Percentiles rank a stretch among this genome's conserved stretches.
Conservation (phyloP, 2,888 invertebrate species). For the Drosophila paucipuncta region DNA sequence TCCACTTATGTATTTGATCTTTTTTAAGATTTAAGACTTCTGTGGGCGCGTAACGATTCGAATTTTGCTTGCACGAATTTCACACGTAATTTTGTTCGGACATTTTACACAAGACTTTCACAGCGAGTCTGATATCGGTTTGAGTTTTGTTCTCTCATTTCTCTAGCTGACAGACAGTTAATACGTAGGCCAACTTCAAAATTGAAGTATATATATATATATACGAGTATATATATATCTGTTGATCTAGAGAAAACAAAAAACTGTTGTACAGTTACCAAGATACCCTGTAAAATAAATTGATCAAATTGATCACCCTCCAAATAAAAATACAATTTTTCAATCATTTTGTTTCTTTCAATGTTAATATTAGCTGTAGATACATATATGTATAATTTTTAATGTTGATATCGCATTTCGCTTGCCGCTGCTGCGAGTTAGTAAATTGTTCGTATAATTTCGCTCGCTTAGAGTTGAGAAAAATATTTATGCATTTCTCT, state of each 20-base stretch:
- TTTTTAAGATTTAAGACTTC: slow-evolving; percentile 15
- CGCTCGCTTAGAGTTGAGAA: slow-evolving; percentile 44
- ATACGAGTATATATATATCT: background rate
- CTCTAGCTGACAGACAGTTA: background rate
- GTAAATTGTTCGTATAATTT: slow-evolving; percentile 45
- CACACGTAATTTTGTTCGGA: slow-evolving; percentile 67
- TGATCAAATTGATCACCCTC: background rate
- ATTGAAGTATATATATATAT: no score
- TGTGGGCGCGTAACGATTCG: slow-evolving; percentile 39
- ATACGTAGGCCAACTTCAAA: slow-evolving; percentile 9
- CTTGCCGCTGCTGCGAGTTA: slow-evolving; percentile 64
- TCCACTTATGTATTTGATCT: background rate
- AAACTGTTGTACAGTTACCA: background rate
- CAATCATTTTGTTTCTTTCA: slow-evolving; percentile 28
- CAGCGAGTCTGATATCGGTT: slow-evolving; percentile 40
- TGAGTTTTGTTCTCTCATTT: background rate
- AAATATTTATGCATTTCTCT: slow-evolving; percentile 7
- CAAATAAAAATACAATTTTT: slow-evolving; percentile 13
- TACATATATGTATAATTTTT: slow-evolving; percentile 51
- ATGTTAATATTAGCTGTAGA: slow-evolving; percentile 58
- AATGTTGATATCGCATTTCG: slow-evolving; percentile 56
- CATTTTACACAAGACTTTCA: slow-evolving; percentile 73
- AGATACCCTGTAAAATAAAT: background rate
- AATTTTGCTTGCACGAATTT: slow-evolving; percentile 59
- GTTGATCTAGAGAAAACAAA: background rate